Conservation (phyloP, 2,888 invertebrate species). For the Latrodectus elegans region DNA sequence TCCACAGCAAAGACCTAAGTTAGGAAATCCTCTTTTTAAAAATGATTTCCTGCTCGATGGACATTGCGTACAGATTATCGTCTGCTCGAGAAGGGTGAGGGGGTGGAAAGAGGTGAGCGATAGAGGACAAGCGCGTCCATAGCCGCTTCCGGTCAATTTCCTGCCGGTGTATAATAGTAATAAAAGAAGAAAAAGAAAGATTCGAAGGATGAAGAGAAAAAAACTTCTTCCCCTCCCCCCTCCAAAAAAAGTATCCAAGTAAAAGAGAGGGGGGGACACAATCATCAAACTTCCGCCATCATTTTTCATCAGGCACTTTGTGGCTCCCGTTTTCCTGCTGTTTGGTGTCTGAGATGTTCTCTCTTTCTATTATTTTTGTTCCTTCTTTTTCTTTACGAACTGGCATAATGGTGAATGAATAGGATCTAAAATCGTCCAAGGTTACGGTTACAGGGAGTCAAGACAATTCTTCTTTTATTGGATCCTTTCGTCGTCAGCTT, state of each 20-base stretch:
- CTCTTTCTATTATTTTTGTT: constrained; percentile 10
- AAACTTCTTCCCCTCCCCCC: neutral
- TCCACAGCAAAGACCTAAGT: neutral
- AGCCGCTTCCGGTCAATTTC: constrained; percentile 64
- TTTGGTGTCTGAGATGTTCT: constrained; percentile 31
- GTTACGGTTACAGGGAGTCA: constrained; percentile 27
- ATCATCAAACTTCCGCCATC: constrained; percentile 62
- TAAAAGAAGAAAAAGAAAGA: constrained; percentile 34
- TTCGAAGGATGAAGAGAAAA: constrained; percentile 7
- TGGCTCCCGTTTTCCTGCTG: constrained; percentile 61
- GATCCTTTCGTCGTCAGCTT: constrained; percentile 22
- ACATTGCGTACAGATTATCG: constrained; percentile 38
- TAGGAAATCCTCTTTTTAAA: constrained; percentile 43
- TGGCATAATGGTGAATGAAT: constrained; percentile 61
- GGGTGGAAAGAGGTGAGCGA: constrained; percentile 10
- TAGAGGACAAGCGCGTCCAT: constrained; percentile 32
- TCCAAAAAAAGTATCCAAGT: constrained; percentile 23
- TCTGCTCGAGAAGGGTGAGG: neutral
- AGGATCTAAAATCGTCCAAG: constrained; percentile 41
- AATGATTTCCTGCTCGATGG: constrained; percentile 52
- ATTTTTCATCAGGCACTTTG: constrained; percentile 68
- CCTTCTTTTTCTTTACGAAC: constrained; percentile 22
- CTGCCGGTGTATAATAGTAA: constrained; percentile 51
- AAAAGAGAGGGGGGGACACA: constrained; percentile 35
- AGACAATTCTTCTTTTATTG: constrained; percentile 60